These are phyloP conservation scores for Parthenolecanium corni DNA, from an alignment of 2,888 invertebrate genomes.

Conservation along the genomic window DNA sequence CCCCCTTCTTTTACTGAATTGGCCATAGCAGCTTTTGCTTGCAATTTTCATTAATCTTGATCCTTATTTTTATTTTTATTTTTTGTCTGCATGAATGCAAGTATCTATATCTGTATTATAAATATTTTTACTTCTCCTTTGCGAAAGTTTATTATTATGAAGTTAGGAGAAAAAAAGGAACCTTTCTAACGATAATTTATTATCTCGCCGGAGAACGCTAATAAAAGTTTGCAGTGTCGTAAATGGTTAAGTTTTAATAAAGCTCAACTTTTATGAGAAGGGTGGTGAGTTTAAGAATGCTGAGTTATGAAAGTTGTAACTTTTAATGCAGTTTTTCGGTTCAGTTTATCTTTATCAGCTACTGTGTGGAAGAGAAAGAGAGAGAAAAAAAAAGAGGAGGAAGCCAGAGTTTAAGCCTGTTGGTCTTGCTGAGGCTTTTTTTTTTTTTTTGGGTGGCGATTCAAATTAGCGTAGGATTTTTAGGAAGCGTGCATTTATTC, in stretches of 20 bases:
- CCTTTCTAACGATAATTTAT: conserved; percentile 28
- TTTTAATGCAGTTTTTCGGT: conserved; percentile 24
- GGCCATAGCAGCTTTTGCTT: too few relatives aligned
- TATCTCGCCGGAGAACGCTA: conserved; percentile 26
- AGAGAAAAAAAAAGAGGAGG: too few relatives aligned
- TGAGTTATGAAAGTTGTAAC: conserved; percentile 18
- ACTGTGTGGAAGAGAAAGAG: too few relatives aligned
- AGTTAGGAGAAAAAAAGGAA: conserved; percentile 21
- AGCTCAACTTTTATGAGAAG: conserved; percentile 11
- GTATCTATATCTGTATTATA: too few relatives aligned
- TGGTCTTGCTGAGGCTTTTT: too few relatives aligned
- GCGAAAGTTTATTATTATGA: conserved; percentile 23
- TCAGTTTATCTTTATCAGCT: background rate
- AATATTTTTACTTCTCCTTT: too few relatives aligned
- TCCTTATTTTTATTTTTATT: background rate
- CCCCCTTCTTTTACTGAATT: too few relatives aligned
- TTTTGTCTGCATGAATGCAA: background rate
- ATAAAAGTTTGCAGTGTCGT: conserved; percentile 26
- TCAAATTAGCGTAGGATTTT: too few relatives aligned
- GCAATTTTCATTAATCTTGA: background rate
- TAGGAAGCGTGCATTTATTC: too few relatives aligned
- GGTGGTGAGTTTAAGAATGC: conserved; percentile 8
- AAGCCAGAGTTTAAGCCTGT: too few relatives aligned
- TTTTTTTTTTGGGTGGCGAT: too few relatives aligned
- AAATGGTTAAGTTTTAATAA: conserved; percentile 28